Percentiles rank a stretch among this genome's conserved stretches.
Conservation (phyloP, 2,797 vertebrate species). For the Ceyx erithaca region DNA sequence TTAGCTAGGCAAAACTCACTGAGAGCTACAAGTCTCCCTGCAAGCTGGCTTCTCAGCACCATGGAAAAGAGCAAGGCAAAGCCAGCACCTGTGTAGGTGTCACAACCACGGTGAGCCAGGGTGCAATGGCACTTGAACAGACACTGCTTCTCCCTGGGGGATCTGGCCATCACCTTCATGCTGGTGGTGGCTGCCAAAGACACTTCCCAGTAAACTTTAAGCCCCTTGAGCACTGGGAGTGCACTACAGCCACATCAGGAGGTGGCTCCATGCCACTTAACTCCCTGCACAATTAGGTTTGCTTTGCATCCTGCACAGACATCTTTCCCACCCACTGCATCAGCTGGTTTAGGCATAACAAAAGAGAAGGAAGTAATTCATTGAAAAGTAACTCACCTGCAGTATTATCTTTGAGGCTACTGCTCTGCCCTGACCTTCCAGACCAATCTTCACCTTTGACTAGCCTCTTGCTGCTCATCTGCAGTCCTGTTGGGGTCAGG, state of each 20-base stretch:
- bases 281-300: rapidly evolving
- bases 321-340: not conserved
- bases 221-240: not conserved
- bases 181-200: not conserved
- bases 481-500: rapidly evolving
- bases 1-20: not conserved
- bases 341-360: not conserved
- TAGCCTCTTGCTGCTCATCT: not conserved
- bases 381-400: not conserved
- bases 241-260: not conserved
- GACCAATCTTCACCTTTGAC: not conserved
- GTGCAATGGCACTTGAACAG: not conserved
- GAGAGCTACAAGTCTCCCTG: not conserved
- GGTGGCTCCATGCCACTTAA: not conserved
- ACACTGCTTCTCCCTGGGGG: rapidly evolving
- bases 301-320: not conserved
- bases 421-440: not conserved
- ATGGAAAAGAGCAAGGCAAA: not conserved
- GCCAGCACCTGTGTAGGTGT: rapidly evolving
- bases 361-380: not conserved
- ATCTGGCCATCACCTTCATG: rapidly evolving
- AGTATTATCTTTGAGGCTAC: not conserved
- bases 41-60: not conserved
- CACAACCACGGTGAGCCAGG: not conserved
- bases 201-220: not conserved